phyloP scores from a whole-genome alignment of 2,888 invertebrate species.

The Pilophorus perplexus region DNA sequence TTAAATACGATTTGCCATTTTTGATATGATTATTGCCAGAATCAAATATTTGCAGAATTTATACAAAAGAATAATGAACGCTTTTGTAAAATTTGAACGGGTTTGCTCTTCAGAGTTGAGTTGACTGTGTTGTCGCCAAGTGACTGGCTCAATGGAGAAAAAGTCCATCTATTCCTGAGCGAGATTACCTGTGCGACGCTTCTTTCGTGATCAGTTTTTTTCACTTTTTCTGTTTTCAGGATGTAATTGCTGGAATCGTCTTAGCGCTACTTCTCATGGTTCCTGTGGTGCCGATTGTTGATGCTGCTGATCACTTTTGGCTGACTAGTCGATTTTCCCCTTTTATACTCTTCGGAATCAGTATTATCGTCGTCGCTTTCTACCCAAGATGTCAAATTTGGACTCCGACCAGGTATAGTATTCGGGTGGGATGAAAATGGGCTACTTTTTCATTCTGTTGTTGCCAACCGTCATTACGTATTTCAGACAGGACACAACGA shows the following conservation, averaged over 20 bases:
- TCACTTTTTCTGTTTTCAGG: conserved; percentile 67
- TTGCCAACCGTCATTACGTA: background rate
- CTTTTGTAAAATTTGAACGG: too few relatives aligned
- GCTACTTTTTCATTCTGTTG: background rate
- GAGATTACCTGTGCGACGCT: too few relatives aligned
- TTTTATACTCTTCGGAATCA: conserved; percentile 60
- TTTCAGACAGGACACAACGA: conserved; percentile 82
- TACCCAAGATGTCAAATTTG: conserved; percentile 77
- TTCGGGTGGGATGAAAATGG: too few relatives aligned
- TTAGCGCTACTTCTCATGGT: conserved; percentile 68
- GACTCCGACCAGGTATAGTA: conserved; percentile 78
- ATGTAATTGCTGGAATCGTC: conserved; percentile 74
- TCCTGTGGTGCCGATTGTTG: conserved; percentile 71
- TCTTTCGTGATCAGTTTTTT: too few relatives aligned
- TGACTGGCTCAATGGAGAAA: too few relatives aligned
- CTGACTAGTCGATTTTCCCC: conserved; percentile 67
- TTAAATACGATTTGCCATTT: too few relatives aligned
- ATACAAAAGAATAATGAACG: too few relatives aligned
- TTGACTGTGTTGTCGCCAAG: too few relatives aligned
- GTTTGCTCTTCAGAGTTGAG: too few relatives aligned
- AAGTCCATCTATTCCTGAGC: too few relatives aligned
- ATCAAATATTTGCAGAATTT: too few relatives aligned
- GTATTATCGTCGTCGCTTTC: conserved; percentile 68
- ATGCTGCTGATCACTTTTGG: conserved; percentile 69
- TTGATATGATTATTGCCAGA: too few relatives aligned